Evolutionary conservation across 92 coral and sea anemone genomes (phyloP), one percentile per base, ranked within the genome.

Genomic region (Micromussa lordhowensis): DNA sequence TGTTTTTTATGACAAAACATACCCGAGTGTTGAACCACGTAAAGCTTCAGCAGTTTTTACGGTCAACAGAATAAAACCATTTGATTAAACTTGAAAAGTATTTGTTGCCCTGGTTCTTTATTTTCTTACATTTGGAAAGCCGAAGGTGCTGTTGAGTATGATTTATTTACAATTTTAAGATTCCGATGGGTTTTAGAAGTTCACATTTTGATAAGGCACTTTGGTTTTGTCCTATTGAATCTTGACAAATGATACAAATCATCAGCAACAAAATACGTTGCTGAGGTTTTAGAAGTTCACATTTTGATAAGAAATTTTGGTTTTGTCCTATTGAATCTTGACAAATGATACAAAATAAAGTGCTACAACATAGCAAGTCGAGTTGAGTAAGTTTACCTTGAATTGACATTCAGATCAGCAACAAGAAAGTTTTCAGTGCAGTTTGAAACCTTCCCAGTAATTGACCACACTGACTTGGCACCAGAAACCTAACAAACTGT

Each of bases 71-170:
- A 38, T 3, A 19, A 78, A 17, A n/a, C 1, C 28, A 14, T 14
- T 15, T 4, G 4, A 73, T 32, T 26, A 80, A 35, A 18, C 36
- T 22, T 29, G 1, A 34, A 55, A 63, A 2, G 26, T 83, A 70
- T 70, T 81, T 81, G 13, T 58, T 31, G 68, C 68, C 78, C 29
- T 49, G 7, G 51, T 80, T 35, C 72, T 80, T 32, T 31, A 34
- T 69, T 70, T 69, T 71, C 9, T 71, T 69, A 9, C 10, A 32
- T 24, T 32, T 73, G 49, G 44, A 17, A 22, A 13, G 44, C 51
- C 18, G 16, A 3, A 54, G 35, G 10, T 30, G 49, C 49, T 73
- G 78, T 29, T 44, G 13, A 3, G 68, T 9, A 26, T 83, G 53
- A 58, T 71, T 73, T 73, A 73, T 16, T 82, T 68, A 69, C 17